Evolutionary conservation across 2,888 invertebrate genomes (phyloP).

Genomic region (Dysmachus trigonus): DNA sequence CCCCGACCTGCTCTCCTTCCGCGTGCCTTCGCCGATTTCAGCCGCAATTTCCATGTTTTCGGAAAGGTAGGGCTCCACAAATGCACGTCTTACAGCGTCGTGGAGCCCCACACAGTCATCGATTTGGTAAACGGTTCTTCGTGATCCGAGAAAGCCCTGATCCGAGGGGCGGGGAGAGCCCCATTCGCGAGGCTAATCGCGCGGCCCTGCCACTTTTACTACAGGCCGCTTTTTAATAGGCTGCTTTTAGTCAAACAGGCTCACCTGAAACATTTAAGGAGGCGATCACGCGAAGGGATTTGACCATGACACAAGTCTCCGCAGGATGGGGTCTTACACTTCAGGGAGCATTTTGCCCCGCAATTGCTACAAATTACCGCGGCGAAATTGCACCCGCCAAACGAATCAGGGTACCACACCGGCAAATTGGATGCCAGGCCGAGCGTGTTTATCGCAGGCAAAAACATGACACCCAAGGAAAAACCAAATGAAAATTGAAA

Average conservation of each 20-base stretch:
- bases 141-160: not conserved
- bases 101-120: not conserved
- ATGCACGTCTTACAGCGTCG: slow-evolving; percentile 2
- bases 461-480: not conserved
- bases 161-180: not conserved
- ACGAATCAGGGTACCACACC: not conserved
- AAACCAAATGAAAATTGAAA: not conserved
- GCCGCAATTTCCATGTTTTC: not conserved
- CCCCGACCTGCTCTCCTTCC: not conserved
- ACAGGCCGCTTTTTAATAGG: slow-evolving; percentile 16
- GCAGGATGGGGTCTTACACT: slow-evolving; percentile 8
- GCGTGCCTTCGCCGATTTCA: not conserved
- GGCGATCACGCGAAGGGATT: slow-evolving; percentile 11
- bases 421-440: not conserved
- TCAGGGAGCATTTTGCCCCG: not conserved
- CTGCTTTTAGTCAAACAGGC: slow-evolving; percentile 18
- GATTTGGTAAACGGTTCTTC: slow-evolving; percentile 15
- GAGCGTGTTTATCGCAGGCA: not conserved
- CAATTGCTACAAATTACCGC: slow-evolving; percentile 7
- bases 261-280: slow-evolving; percentile 29
- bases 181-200: not conserved
- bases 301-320: slow-evolving; percentile 19
- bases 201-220: not conserved
- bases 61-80: not conserved
- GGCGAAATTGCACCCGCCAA: slow-evolving; percentile 4